These are phyloP conservation scores for Lordiphosa stackelbergi DNA, from an alignment of 1,140 invertebrate species.

Conservation along the genomic window DNA sequence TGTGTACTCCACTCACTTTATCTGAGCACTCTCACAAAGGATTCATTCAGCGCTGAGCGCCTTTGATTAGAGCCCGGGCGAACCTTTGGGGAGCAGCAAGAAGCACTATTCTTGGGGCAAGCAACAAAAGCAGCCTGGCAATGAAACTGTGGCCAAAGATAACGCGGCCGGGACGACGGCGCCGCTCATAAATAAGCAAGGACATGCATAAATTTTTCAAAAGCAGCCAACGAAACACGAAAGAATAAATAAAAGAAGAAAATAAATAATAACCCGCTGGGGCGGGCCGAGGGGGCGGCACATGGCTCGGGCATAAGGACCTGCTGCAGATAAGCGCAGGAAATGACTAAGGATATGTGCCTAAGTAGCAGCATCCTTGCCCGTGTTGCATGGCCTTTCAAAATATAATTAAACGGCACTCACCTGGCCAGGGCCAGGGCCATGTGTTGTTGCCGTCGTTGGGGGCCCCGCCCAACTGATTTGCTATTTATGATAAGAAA, in stretches of 20 bases:
- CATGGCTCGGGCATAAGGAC: slow-evolving; percentile 10
- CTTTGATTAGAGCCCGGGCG: slow-evolving; percentile 67
- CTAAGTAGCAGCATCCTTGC: slow-evolving; percentile 69
- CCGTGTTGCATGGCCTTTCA: slow-evolving; percentile 38
- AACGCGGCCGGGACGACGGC: slow-evolving; percentile 56
- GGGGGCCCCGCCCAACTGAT: slow-evolving; percentile 41
- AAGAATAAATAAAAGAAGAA: slow-evolving; percentile 33
- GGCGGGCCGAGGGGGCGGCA: neutral
- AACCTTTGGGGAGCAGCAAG: slow-evolving; percentile 60
- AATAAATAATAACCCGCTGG: slow-evolving; percentile 64
- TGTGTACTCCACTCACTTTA: slow-evolving; percentile 49
- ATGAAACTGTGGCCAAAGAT: slow-evolving; percentile 74
- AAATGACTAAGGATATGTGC: slow-evolving; percentile 72
- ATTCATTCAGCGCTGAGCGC: slow-evolving; percentile 68
- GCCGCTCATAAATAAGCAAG: slow-evolving; percentile 75
- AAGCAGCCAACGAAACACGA: slow-evolving; percentile 42
- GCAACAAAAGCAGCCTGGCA: slow-evolving; percentile 49
- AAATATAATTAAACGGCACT: slow-evolving; percentile 71
- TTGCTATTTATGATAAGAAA: slow-evolving; percentile 75
- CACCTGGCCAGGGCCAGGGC: slow-evolving; percentile 46
- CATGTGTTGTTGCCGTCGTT: slow-evolving; percentile 32
- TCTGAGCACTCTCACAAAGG: slow-evolving; percentile 68
- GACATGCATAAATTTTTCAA: slow-evolving; percentile 75
- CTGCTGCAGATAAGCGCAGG: slow-evolving; percentile 64
- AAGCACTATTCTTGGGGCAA: slow-evolving; percentile 44